Base-by-base conservation (phyloP, 2,888 invertebrate species). In the Melinopterus prodromus region DNA sequence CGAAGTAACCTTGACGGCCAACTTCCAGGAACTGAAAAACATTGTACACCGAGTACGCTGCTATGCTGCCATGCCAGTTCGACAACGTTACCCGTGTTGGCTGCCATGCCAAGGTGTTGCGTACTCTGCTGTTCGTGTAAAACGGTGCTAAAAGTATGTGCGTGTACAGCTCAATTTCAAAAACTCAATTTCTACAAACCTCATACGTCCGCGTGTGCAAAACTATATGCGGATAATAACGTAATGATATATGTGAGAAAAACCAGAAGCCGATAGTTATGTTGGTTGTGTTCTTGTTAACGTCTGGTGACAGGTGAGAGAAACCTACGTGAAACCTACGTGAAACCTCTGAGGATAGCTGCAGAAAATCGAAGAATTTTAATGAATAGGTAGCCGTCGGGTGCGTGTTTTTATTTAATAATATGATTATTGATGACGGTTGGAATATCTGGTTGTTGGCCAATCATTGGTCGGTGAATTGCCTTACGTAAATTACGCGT, bases 191-290 rank as follows among this genome's bases (percentile, higher is more conserved):
- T 12, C 53, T 9, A 53, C 53, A 7, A 53, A 9, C 53, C 53
- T 12, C 7, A 53, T 12, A 4, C 53, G 26, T 26, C 26, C 26
- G 26, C 26, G 26, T 26, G 26, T 53, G 53, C 53, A 53, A 12
- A 53, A 53, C 53, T 53, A 53, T 53, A 53, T 53, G 53, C 53
- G 53, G 53, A 53, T 53, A 53, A 53, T 53, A 53, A 53, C 53
- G 9, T 53, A 53, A 53, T 53, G 9, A 53, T 53, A 53, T 53
- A 53, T 2, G 1, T 53, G 53, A 53, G 53, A 12, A 53, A 12
- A 53, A 9, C 53, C 53, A 53, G 53, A 53, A 53, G 53, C 12
- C 12, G 53, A 9, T 53, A 6, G 9, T 3, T 53, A 12, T 53
- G 12, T 7, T 53, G 53, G 9, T 53, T 7, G 12, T 9, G 53